Percentiles rank a stretch among this genome's conserved stretches.
These are phyloP conservation scores for Eristalis pertinax DNA, from an alignment of 2,888 invertebrate genomes.

Conservation along the genomic window DNA sequence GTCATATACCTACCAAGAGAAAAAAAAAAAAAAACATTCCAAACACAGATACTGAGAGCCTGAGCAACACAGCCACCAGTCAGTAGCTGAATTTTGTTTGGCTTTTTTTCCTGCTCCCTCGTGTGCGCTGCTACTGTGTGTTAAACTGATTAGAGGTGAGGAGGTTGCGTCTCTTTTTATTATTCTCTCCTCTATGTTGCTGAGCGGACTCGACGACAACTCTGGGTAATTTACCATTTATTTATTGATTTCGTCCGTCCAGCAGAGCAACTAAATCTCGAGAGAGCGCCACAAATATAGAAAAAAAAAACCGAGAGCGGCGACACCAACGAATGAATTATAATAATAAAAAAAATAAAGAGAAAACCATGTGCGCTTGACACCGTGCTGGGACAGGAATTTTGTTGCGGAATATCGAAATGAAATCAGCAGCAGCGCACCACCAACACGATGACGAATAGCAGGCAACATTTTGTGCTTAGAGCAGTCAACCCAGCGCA, in stretches of 20 bases:
- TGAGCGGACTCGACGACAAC: constrained; percentile 12
- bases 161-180: constrained; percentile 16
- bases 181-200: constrained; percentile 1
- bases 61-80: neutral
- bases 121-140: neutral
- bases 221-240: constrained; percentile 30
- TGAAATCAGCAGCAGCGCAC: constrained; percentile 32
- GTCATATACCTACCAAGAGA: neutral
- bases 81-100: neutral
- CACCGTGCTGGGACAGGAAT: neutral
- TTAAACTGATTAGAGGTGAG: constrained; percentile 32
- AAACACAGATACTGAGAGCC: neutral
- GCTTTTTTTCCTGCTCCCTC: neutral
- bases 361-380: constrained; percentile 51
- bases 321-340: constrained; percentile 23
- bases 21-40: neutral
- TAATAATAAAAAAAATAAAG: constrained; percentile 20
- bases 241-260: constrained; percentile 43
- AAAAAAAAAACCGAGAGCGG: constrained; percentile 40
- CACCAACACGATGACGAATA: neutral
- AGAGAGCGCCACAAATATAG: constrained; percentile 8
- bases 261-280: constrained; percentile 4
- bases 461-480: constrained; percentile 40
- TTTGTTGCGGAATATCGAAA: constrained; percentile 41
- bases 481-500: constrained; percentile 15